These are phyloP conservation scores for Holothuria scabra DNA, from an alignment of 53 echinoderm and acorn worm genomes.

Conservation along the genomic window DNA sequence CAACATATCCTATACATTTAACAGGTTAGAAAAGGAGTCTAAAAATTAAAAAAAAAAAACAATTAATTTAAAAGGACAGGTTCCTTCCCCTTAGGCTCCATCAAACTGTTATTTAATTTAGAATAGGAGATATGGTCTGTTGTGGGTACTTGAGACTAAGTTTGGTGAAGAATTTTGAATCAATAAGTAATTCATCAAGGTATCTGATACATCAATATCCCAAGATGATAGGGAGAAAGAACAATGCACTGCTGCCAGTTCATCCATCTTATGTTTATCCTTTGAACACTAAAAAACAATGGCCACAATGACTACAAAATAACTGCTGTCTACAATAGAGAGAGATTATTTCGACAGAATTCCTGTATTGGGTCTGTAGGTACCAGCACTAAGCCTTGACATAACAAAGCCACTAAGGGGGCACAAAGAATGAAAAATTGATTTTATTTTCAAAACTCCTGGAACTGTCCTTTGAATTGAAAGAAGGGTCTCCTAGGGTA, in stretches of 20 bases:
- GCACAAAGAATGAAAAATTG: background rate
- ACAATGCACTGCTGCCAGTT: constrained; percentile 3
- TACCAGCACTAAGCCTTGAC: background rate
- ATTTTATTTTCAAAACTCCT: background rate
- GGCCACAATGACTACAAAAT: background rate
- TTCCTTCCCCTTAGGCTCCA: too few species aligned
- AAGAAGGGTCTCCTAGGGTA: background rate
- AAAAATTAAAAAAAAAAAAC: too few species aligned
- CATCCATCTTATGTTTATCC: constrained; percentile 28
- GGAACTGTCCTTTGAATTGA: background rate
- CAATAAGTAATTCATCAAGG: background rate
- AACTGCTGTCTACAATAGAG: background rate
- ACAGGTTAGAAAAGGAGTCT: too few species aligned
- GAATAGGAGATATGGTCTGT: too few species aligned
- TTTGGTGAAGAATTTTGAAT: too few species aligned
- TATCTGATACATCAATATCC: constrained; percentile 22
- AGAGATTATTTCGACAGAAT: constrained; percentile 5
- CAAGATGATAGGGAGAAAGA: constrained; percentile 15
- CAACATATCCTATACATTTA: too few species aligned
- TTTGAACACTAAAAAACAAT: background rate
- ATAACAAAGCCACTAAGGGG: constrained; percentile 4
- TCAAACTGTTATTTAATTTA: too few species aligned
- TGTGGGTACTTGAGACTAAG: too few species aligned
- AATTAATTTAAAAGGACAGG: too few species aligned
- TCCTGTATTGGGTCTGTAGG: background rate